These are phyloP conservation scores for Julus scandinavius DNA, from an alignment of 2,888 invertebrate genomes.

Conservation along the genomic window DNA sequence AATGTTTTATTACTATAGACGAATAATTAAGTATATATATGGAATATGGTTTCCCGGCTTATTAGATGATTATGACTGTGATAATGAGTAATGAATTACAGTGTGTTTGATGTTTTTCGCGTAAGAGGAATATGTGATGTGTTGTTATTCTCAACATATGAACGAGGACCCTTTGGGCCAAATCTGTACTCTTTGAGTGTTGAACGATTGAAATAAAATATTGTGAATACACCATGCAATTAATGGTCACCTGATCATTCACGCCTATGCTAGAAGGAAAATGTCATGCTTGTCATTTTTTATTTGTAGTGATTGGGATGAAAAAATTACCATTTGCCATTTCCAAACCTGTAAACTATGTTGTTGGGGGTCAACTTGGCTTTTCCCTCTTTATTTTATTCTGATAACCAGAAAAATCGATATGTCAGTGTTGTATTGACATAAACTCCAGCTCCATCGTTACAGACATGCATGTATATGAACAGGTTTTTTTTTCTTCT, in stretches of 20 bases:
- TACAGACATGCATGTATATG: slow-evolving; percentile 36
- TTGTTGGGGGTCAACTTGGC: not conserved
- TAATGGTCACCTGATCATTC: not conserved
- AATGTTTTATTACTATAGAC: too few species aligned
- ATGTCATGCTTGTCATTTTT: not conserved
- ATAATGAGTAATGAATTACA: too few species aligned
- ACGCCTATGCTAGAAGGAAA: not conserved
- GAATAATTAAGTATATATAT: too few species aligned
- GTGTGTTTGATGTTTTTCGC: too few species aligned
- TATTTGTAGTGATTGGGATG: not conserved
- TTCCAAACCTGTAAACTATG: not conserved
- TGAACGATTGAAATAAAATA: too few species aligned
- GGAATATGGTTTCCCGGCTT: too few species aligned
- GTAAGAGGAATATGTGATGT: too few species aligned
- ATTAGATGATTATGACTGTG: too few species aligned
- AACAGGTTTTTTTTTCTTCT: slow-evolving; percentile 12
- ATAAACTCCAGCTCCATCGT: slow-evolving; percentile 4
- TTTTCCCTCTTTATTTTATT: not conserved
- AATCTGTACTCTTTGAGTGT: too few species aligned
- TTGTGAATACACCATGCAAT: not conserved
- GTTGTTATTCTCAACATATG: too few species aligned
- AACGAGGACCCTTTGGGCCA: too few species aligned
- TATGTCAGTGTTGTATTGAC: not conserved
- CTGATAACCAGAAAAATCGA: slow-evolving; percentile 36
- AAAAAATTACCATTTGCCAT: not conserved